Conservation (phyloP, 2,797 vertebrate species). For the Pseudochirops cupreus region DNA sequence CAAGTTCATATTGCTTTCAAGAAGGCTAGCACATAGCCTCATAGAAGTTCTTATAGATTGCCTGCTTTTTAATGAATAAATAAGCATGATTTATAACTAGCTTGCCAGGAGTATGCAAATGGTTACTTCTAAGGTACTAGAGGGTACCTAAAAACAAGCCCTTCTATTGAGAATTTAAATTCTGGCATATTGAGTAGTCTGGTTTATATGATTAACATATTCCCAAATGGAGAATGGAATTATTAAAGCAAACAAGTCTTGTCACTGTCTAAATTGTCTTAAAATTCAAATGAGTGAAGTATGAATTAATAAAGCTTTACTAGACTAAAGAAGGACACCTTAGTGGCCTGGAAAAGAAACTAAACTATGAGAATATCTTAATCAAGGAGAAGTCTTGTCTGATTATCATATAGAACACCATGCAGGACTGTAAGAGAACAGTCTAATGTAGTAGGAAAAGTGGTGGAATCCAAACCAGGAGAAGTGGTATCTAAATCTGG, state of each 20-base stretch:
- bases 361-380: background rate
- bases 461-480: background rate
- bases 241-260: background rate
- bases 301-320: conserved; percentile 2
- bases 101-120: conserved; percentile 6
- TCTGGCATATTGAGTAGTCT: background rate
- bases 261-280: conserved; percentile 1
- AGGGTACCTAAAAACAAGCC: conserved; percentile 6
- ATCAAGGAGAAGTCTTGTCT: background rate
- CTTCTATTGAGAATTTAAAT: background rate
- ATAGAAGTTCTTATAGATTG: conserved; percentile 25
- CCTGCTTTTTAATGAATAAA: background rate
- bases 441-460: background rate
- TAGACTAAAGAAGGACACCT: background rate
- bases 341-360: background rate
- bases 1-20: background rate
- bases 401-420: background rate
- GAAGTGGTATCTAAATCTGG: background rate
- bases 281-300: conserved; percentile 37
- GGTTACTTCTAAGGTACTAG: conserved; percentile 38
- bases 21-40: background rate
- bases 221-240: conserved; percentile 5
- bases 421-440: background rate
- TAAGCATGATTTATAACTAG: conserved; percentile 12
- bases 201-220: conserved; percentile 4